Percentiles rank a stretch among this genome's conserved stretches.
Conservation (phyloP, 2,888 invertebrate species). For the Lycophotia porphyrea region DNA sequence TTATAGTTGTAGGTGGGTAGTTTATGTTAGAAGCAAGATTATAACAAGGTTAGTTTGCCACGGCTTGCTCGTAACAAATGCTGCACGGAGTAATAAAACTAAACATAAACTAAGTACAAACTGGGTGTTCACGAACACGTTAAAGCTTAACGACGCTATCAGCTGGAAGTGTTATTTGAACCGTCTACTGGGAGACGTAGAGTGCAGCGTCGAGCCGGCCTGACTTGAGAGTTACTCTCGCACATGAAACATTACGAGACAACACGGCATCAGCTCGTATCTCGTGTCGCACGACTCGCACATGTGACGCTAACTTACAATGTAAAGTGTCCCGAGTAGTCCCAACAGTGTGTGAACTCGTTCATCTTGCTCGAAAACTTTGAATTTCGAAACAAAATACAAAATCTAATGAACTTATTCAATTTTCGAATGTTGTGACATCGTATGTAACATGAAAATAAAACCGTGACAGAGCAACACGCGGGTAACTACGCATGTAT, state of each 20-base stretch:
- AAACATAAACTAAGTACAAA: slow-evolving; percentile 79
- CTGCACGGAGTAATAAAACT: slow-evolving; percentile 75
- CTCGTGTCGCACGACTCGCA: slow-evolving; percentile 41
- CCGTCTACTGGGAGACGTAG: slow-evolving; percentile 70
- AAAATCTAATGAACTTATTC: slow-evolving; percentile 17
- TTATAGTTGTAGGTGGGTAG: slow-evolving; percentile 60
- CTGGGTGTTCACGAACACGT: slow-evolving; percentile 77
- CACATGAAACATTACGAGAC: slow-evolving; percentile 52
- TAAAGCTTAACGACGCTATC: slow-evolving; percentile 79
- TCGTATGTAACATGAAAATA: slow-evolving; percentile 42
- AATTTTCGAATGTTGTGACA: slow-evolving; percentile 25
- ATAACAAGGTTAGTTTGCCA: slow-evolving; percentile 59
- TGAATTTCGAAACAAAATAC: slow-evolving; percentile 9
- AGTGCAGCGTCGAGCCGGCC: slow-evolving; percentile 68
- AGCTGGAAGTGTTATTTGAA: slow-evolving; percentile 79
- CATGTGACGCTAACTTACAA: slow-evolving; percentile 48
- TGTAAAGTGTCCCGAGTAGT: slow-evolving; percentile 30
- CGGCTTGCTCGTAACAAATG: slow-evolving; percentile 68
- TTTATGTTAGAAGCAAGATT: slow-evolving; percentile 63
- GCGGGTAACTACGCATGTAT: slow-evolving; percentile 44
- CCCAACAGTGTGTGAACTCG: slow-evolving; percentile 23
- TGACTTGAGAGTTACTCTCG: slow-evolving; percentile 61
- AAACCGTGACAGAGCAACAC: slow-evolving; percentile 42
- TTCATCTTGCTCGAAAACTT: slow-evolving; percentile 27
- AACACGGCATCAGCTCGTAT: slow-evolving; percentile 48